Evolutionary conservation across 2,797 vertebrate species (phyloP).

Genomic region (Ctenochaetus hawaiiensis): DNA sequence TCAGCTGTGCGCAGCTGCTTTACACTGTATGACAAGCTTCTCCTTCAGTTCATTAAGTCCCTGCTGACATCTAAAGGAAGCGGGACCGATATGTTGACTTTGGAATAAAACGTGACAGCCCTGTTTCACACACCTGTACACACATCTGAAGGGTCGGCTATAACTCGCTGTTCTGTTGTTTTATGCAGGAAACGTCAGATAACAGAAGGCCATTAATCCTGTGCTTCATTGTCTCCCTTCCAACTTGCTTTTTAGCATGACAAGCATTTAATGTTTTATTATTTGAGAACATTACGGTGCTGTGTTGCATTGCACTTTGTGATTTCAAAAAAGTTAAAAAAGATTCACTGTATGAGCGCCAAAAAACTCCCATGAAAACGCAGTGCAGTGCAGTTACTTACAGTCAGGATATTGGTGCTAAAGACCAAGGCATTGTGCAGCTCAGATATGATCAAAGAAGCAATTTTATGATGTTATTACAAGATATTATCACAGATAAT

Average conservation of each 20-base stretch:
- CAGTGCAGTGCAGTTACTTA: no score
- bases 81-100: neutral
- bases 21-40: neutral
- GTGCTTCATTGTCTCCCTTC: neutral
- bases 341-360: no score
- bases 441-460: constrained; percentile 2
- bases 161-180: neutral
- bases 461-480: neutral
- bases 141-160: neutral
- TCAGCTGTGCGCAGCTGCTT: neutral
- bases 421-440: no score
- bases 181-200: neutral
- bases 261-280: neutral
- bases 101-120: no score
- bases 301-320: no score
- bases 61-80: neutral
- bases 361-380: no score
- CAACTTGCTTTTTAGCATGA: neutral
- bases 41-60: neutral
- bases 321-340: no score
- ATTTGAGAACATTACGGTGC: no score
- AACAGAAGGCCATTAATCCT: neutral
- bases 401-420: no score
- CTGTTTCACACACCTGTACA: neutral
- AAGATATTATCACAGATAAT: neutral